These are phyloP conservation scores for Penaeus monodon DNA, from an alignment of 2,888 invertebrate species.

Conservation along the genomic window DNA sequence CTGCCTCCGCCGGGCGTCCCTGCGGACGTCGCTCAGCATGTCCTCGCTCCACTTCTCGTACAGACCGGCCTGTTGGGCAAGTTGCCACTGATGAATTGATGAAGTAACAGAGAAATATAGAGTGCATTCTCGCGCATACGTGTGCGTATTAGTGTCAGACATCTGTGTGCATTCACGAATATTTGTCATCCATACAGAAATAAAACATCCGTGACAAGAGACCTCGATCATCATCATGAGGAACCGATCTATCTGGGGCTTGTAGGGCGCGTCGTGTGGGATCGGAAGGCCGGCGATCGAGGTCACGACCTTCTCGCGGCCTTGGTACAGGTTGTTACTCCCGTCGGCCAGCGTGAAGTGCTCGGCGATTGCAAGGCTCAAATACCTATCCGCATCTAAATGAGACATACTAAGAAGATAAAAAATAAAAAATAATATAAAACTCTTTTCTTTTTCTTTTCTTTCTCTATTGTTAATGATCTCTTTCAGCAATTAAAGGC, in stretches of 20 bases:
- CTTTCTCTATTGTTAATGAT: too few relatives aligned
- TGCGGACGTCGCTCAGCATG: neutral
- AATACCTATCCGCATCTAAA: too few relatives aligned
- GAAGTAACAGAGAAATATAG: too few relatives aligned
- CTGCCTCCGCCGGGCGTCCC: neutral
- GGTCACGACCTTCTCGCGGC: constrained; percentile 38
- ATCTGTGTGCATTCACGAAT: too few relatives aligned
- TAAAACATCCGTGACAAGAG: too few relatives aligned
- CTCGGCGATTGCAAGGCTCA: too few relatives aligned
- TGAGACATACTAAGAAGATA: too few relatives aligned
- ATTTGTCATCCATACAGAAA: neutral
- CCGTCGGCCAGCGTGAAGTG: constrained; percentile 47
- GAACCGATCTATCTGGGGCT: constrained; percentile 17
- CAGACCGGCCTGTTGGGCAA: too few relatives aligned
- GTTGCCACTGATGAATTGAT: too few relatives aligned
- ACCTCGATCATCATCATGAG: constrained; percentile 40
- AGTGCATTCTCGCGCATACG: neutral
- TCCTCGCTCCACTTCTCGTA: neutral
- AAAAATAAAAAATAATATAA: too few relatives aligned
- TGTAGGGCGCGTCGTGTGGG: constrained; percentile 54
- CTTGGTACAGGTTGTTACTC: constrained; percentile 49
- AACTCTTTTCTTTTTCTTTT: too few relatives aligned
- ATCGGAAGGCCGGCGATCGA: constrained; percentile 46
- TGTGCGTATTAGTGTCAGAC: neutral
- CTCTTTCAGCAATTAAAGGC: too few relatives aligned